These are phyloP conservation scores for Acrossocheilus wenchowensis DNA, from an alignment of 2,797 vertebrate genomes.

Conservation along the genomic window DNA sequence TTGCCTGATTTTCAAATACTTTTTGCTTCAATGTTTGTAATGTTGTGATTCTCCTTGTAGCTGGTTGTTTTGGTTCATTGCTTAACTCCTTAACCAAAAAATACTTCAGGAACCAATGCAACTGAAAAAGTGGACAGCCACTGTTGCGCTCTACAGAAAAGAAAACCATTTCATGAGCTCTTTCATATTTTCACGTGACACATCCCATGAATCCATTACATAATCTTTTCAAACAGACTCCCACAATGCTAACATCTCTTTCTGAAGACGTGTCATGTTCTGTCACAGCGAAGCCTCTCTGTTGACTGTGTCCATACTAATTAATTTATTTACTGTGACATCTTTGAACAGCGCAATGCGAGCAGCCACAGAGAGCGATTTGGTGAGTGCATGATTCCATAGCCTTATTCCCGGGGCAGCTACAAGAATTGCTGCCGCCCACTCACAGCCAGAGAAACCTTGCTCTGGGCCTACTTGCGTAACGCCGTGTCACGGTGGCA, in stretches of 20 bases:
- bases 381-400: slow-evolving; percentile 14
- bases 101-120: background rate
- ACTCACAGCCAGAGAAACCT: slow-evolving; percentile 53
- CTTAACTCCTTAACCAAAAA: background rate
- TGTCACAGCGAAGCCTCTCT: slow-evolving; percentile 50
- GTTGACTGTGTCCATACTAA: slow-evolving; percentile 34
- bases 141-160: background rate
- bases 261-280: slow-evolving; percentile 33
- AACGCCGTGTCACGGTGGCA: slow-evolving; percentile 62
- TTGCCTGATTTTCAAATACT: background rate
- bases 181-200: slow-evolving; percentile 50
- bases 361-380: slow-evolving; percentile 1
- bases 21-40: background rate
- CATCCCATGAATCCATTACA: slow-evolving; percentile 47
- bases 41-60: too few species aligned
- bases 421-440: slow-evolving; percentile 42
- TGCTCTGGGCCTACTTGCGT: slow-evolving; percentile 61
- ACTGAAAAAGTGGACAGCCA: background rate
- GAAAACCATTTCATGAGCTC: slow-evolving; percentile 29
- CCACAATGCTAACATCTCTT: slow-evolving; percentile 42
- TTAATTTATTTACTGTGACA: slow-evolving; percentile 40
- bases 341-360: background rate
- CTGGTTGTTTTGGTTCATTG: slow-evolving; percentile 14
- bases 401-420: slow-evolving; percentile 44
- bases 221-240: slow-evolving; percentile 45